These are phyloP conservation scores for Xestobium rufovillosum DNA, from an alignment of 2,888 invertebrate genomes.

Conservation along the genomic window DNA sequence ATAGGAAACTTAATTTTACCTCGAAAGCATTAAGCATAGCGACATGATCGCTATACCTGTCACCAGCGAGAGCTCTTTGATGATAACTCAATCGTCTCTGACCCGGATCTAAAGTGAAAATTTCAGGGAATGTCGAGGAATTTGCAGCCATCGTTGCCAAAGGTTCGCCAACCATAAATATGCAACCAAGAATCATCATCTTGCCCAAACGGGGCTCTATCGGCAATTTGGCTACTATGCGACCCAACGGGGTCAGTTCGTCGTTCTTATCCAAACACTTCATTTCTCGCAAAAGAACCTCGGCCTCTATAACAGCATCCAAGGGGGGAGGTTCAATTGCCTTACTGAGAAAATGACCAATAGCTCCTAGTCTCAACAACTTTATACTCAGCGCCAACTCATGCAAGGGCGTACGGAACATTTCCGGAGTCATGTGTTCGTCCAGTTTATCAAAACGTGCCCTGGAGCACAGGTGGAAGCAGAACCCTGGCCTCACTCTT, in stretches of 20 bases:
- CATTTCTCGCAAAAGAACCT: slow-evolving; percentile 67
- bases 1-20: slow-evolving; percentile 34
- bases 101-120: slow-evolving; percentile 74
- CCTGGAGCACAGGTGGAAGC: slow-evolving; percentile 84
- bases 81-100: slow-evolving; percentile 70
- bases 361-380: slow-evolving; percentile 80
- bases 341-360: slow-evolving; percentile 92
- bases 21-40: slow-evolving; percentile 91
- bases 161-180: slow-evolving; percentile 85
- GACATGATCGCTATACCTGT: slow-evolving; percentile 87
- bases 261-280: slow-evolving; percentile 83
- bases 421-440: slow-evolving; percentile 92
- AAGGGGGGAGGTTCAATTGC: slow-evolving; percentile 92
- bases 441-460: slow-evolving; percentile 68
- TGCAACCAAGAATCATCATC: slow-evolving; percentile 95
- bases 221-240: slow-evolving; percentile 87
- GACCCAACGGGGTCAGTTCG: slow-evolving; percentile 87
- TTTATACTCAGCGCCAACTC: slow-evolving; percentile 90
- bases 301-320: slow-evolving; percentile 97
- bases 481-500: slow-evolving; percentile 86
- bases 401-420: slow-evolving; percentile 94
- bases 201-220: slow-evolving; percentile 95
- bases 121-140: slow-evolving; percentile 91
- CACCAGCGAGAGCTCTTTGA: slow-evolving; percentile 81
- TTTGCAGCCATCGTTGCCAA: slow-evolving; percentile 92